phyloP scores from a whole-genome alignment of 2,888 invertebrate species.

The Drosophila formosana region DNA sequence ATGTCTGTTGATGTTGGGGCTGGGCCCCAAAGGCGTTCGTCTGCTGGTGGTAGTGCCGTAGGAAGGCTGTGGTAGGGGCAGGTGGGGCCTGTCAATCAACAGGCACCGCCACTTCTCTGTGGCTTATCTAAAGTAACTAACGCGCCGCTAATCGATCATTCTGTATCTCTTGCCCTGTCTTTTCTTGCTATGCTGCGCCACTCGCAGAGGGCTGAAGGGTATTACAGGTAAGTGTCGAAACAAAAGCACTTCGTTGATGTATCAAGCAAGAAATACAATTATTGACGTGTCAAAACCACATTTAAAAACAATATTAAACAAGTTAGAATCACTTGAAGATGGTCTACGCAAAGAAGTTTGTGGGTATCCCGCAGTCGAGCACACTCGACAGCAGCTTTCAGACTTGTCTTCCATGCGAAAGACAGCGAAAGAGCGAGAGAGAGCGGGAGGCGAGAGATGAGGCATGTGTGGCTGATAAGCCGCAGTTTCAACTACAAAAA shows the following conservation, averaged over 20 bases:
- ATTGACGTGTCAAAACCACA: too few species aligned
- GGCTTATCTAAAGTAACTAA: constrained; percentile 65
- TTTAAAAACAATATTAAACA: too few species aligned
- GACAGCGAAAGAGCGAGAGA: neutral
- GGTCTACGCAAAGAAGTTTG: too few species aligned
- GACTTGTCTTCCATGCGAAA: neutral
- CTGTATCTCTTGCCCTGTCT: constrained; percentile 39
- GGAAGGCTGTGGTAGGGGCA: neutral
- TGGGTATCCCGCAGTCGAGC: neutral
- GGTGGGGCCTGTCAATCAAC: constrained; percentile 60
- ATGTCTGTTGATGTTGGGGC: constrained; percentile 12
- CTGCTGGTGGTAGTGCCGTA: constrained; percentile 7
- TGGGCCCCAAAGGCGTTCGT: constrained; percentile 2
- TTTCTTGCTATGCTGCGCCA: neutral
- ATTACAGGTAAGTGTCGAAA: neutral
- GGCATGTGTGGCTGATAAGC: constrained; percentile 52
- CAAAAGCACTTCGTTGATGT: too few species aligned
- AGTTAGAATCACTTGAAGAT: too few species aligned
- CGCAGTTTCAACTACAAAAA: constrained; percentile 27
- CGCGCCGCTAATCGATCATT: constrained; percentile 67
- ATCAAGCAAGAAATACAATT: too few species aligned
- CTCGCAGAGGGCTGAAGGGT: neutral
- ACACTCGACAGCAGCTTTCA: neutral
- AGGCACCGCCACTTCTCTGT: constrained; percentile 62
- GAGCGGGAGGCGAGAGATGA: constrained; percentile 27